Conservation (phyloP, 2,888 invertebrate species). For the Syritta pipiens region DNA sequence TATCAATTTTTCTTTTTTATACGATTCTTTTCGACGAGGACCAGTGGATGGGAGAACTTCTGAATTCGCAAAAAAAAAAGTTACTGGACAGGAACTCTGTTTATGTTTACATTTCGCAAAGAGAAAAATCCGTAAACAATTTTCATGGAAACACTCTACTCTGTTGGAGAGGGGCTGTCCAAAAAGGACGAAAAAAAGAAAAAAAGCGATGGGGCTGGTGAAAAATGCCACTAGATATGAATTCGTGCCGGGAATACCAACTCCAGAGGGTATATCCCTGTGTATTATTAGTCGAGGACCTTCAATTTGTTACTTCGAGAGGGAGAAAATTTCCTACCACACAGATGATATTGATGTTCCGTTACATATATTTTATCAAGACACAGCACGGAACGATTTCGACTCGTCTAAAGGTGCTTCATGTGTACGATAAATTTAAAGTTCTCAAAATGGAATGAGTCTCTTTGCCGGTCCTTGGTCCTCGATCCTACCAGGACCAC, state of each 20-base stretch:
- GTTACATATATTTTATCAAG: not conserved
- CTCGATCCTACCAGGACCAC: too few relatives aligned
- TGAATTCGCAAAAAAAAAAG: not conserved
- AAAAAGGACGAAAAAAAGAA: not conserved
- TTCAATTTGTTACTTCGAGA: not conserved
- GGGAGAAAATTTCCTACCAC: not conserved
- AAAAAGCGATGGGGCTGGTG: not conserved
- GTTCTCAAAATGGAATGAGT: too few relatives aligned
- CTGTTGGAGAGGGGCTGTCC: not conserved
- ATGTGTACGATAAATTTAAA: too few relatives aligned
- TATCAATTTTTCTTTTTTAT: too few relatives aligned
- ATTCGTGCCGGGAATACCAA: slow-evolving; percentile 36
- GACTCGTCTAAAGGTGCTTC: too few relatives aligned
- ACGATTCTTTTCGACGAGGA: not conserved
- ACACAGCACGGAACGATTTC: too few relatives aligned
- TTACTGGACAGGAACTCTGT: slow-evolving; percentile 7
- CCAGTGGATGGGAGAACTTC: not conserved
- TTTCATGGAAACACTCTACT: slow-evolving; percentile 8
- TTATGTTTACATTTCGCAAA: slow-evolving; percentile 8
- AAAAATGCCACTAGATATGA: slow-evolving; percentile 21
- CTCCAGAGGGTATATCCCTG: not conserved
- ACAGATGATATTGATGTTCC: slow-evolving; percentile 2
- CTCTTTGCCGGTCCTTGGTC: too few relatives aligned
- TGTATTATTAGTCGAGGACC: not conserved
- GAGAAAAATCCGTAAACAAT: slow-evolving; percentile 9